Evolutionary conservation across 1,140 invertebrate genomes (phyloP).

Genomic region (Sarcophaga bullata): DNA sequence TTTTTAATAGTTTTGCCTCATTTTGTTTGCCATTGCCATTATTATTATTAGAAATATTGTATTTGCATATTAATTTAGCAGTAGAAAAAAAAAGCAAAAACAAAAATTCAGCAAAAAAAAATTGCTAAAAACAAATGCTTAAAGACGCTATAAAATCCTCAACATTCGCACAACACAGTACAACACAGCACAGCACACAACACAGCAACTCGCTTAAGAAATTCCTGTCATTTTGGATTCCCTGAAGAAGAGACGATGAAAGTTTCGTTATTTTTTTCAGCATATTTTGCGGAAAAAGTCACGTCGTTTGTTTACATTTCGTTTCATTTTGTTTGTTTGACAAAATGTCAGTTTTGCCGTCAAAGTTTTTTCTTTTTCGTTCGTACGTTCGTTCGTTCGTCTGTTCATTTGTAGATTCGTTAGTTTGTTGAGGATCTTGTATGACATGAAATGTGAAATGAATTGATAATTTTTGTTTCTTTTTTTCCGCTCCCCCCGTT

Average conservation of each 20-base stretch:
- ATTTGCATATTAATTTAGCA: slow-evolving; percentile 19
- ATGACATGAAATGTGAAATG: slow-evolving; percentile 33
- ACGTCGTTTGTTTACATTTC: slow-evolving; percentile 34
- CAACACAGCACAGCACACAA: too few species aligned
- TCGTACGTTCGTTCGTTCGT: neutral
- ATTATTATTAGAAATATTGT: neutral
- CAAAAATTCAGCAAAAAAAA: too few species aligned
- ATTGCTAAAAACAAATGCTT: too few species aligned
- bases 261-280: neutral
- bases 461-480: slow-evolving; percentile 30
- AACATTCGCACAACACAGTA: too few species aligned
- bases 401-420: neutral
- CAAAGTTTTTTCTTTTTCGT: slow-evolving; percentile 27
- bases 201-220: neutral
- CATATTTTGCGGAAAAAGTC: slow-evolving; percentile 2
- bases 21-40: too few species aligned
- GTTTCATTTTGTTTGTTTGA: slow-evolving; percentile 12
- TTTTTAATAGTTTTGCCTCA: too few species aligned
- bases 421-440: slow-evolving; percentile 32
- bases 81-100: neutral
- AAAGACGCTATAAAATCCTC: too few species aligned
- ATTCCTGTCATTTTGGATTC: neutral
- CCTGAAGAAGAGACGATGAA: neutral
- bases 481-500: too few species aligned
- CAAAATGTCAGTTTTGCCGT: slow-evolving; percentile 37